Conservation (phyloP, 2,113 vertebrate species). For the Sander lucioperca region DNA sequence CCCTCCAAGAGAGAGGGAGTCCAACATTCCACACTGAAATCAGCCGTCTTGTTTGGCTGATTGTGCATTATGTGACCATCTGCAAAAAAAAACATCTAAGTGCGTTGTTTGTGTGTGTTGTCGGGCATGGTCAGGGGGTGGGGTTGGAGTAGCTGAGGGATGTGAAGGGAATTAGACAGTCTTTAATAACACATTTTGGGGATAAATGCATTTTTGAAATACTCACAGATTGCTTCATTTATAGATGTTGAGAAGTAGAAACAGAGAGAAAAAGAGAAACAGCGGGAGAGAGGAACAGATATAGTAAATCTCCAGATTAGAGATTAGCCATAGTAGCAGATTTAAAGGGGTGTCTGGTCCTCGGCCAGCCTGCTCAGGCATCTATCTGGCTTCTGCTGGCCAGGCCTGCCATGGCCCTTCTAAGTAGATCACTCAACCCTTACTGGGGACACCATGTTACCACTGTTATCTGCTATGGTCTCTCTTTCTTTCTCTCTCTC, state of each 20-base stretch:
- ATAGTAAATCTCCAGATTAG: slow-evolving; percentile 88
- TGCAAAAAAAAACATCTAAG: slow-evolving; percentile 66
- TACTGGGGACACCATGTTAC: slow-evolving; percentile 57
- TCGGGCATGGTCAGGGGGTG: slow-evolving; percentile 40
- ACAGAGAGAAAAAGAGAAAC: slow-evolving; percentile 57
- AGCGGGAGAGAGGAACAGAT: slow-evolving; percentile 72
- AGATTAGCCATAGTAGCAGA: slow-evolving; percentile 85
- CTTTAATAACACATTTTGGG: slow-evolving; percentile 85
- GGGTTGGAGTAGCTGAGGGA: slow-evolving; percentile 54
- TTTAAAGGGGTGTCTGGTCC: slow-evolving; percentile 83
- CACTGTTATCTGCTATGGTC: slow-evolving; percentile 46
- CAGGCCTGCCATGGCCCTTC: slow-evolving; percentile 68
- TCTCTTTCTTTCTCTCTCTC: slow-evolving; percentile 32
- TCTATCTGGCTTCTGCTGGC: slow-evolving; percentile 83
- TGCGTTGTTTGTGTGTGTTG: slow-evolving; percentile 54
- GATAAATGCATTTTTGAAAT: slow-evolving; percentile 83
- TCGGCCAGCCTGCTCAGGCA: slow-evolving; percentile 81
- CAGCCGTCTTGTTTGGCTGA: slow-evolving; percentile 85
- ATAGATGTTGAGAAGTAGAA: slow-evolving; percentile 75
- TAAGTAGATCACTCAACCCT: slow-evolving; percentile 79
- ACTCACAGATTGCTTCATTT: slow-evolving; percentile 84
- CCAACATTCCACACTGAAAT: slow-evolving; percentile 78
- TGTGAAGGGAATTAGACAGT: slow-evolving; percentile 74
- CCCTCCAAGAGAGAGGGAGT: slow-evolving; percentile 71
- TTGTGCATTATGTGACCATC: slow-evolving; percentile 85